Evolutionary conservation across 1,140 invertebrate species (phyloP), one percentile per base, ranked within the genome.

Genomic region (Bombus huntii): DNA sequence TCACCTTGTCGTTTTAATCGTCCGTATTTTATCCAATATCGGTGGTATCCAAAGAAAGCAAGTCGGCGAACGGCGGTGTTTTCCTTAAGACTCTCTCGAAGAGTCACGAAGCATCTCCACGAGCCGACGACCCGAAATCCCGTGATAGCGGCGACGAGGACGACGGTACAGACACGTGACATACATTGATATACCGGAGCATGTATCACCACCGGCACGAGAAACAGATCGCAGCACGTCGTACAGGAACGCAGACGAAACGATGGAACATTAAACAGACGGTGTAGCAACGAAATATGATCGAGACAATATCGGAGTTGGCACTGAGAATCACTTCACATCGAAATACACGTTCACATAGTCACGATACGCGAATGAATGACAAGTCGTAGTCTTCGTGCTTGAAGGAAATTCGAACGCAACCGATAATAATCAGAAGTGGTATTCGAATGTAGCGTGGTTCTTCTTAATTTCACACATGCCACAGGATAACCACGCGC

Each of bases 1-100:
- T 86, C 62, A 91, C 90, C 90, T 91, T 85, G 65, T 66, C 75
- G 77, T 88, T 88, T 72, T 79, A 66, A 70, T 83, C 74, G 87
- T 91, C 74, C 85, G 76, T 70, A 71, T 71, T 75, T 88, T 89
- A 79, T 83, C 82, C 82, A 70, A 81, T 71, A 76, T 79, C 59
- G 78, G 42, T 31, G 71, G 81, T 89, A 91, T 90, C 87, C 83
- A 75, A n/a, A 42, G 75, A 82, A 66, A 47, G 31, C 18, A n/a
- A 12, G 6, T 53, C 39, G 78, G 57, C 42, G 34, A 47, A 66
- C 44, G 37, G 59, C 66, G 57, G 37, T 87, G 53, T 76, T 74
- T 74, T 91, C 86, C 88, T 93, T 86, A 92, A 90, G 90, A 93
- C 62, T 93, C 92, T 91, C 93, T 94, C 85, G 93, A 93, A 18